A percentile compares a stretch with the other conserved stretches of the same genome.
Conservation (phyloP, 1,140 invertebrate genomes). For the Macrocentrus cingulum region DNA sequence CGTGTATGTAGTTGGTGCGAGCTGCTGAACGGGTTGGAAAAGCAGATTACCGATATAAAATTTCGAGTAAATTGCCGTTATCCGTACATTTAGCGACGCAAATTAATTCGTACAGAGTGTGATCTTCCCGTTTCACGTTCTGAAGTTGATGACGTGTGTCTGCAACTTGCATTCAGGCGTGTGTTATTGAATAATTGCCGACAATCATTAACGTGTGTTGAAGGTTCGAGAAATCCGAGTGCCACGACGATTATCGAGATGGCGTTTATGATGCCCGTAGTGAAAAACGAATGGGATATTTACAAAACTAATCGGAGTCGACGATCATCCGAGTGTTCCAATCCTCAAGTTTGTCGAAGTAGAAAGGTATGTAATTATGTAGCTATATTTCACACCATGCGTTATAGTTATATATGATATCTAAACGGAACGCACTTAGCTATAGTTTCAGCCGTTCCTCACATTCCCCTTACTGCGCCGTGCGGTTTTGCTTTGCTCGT, state of each 20-base stretch:
- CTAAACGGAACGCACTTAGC: no score
- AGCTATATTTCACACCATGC: no score
- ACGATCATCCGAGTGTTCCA: slow-evolving; percentile 73
- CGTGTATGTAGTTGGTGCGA: slow-evolving; percentile 33
- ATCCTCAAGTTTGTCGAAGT: slow-evolving; percentile 67
- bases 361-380: slow-evolving; percentile 63
- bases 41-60: slow-evolving; percentile 27
- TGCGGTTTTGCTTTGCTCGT: no score
- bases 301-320: slow-evolving; percentile 79
- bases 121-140: no score
- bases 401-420: no score
- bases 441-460: no score
- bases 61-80: slow-evolving; percentile 21
- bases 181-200: no score
- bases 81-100: not conserved
- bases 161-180: no score
- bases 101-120: not conserved
- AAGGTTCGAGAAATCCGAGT: slow-evolving; percentile 19
- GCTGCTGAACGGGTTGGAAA: slow-evolving; percentile 26
- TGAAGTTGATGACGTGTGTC: no score
- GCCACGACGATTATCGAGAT: slow-evolving; percentile 58
- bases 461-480: no score
- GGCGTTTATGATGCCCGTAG: slow-evolving; percentile 93
- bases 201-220: not conserved
- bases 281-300: slow-evolving; percentile 91